phyloP scores from a whole-genome alignment of 2,113 vertebrate genomes.

The Rhinogobius similis region DNA sequence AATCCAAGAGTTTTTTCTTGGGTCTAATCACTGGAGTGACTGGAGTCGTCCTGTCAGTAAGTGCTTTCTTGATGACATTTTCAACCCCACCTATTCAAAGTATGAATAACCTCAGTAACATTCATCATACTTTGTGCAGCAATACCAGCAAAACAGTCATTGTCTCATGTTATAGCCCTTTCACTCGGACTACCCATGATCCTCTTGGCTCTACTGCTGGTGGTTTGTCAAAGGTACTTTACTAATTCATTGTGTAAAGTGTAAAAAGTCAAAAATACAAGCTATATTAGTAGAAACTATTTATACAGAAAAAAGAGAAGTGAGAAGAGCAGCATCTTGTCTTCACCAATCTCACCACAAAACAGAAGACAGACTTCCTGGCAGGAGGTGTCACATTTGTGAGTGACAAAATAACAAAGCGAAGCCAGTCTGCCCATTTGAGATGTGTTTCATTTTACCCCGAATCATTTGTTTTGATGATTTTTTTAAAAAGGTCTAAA shows the following conservation, averaged over 20 bases:
- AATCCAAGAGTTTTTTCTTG: accelerated
- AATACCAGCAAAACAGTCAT: not conserved
- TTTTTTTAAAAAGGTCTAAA: not conserved
- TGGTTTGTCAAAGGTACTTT: slow-evolving; percentile 60
- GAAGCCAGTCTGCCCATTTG: not conserved
- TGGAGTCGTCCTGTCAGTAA: slow-evolving; percentile 63
- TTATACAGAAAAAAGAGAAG: slow-evolving; percentile 33
- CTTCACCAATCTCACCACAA: not conserved
- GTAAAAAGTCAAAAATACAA: not conserved
- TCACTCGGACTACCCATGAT: slow-evolving; percentile 65
- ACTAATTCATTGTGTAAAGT: not conserved
- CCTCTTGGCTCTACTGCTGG: slow-evolving; percentile 59
- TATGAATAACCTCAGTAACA: not conserved
- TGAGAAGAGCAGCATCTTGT: not conserved
- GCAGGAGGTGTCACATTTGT: slow-evolving; percentile 1
- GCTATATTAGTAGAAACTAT: not conserved
- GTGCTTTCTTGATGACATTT: slow-evolving; percentile 21
- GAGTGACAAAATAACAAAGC: not conserved
- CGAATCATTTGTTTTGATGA: not conserved
- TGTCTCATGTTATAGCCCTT: slow-evolving; percentile 22
- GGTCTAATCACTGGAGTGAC: slow-evolving; percentile 31
- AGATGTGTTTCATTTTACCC: not conserved
- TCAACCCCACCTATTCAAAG: not conserved
- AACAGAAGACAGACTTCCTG: slow-evolving; percentile 1
- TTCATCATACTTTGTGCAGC: slow-evolving; percentile 16